Percentiles rank a stretch among this genome's conserved stretches.
Evolutionary conservation across 2,888 invertebrate genomes (phyloP).

Genomic region (Leptinotarsa haldemani): DNA sequence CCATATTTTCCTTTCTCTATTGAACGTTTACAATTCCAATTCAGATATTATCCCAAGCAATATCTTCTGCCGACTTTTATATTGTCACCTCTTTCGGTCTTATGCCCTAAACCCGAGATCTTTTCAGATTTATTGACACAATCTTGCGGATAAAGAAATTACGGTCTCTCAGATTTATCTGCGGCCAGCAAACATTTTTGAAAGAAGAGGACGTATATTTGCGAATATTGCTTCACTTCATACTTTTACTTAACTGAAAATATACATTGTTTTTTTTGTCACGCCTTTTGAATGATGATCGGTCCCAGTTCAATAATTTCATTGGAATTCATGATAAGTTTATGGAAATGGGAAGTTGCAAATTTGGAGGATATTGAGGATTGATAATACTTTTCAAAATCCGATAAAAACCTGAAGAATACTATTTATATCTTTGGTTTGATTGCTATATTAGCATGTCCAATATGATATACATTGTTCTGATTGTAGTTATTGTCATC

Average conservation of each 20-base stretch:
- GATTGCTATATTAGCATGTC: too few relatives aligned
- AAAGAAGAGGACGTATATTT: neutral
- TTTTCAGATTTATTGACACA: slow-evolving; percentile 42
- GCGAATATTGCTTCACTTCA: neutral
- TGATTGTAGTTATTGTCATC: too few relatives aligned
- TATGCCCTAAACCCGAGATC: slow-evolving; percentile 37
- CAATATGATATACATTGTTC: too few relatives aligned
- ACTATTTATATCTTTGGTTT: too few relatives aligned
- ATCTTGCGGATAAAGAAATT: slow-evolving; percentile 40
- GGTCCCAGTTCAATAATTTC: too few relatives aligned
- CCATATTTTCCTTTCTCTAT: slow-evolving; percentile 6
- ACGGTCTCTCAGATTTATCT: slow-evolving; percentile 26
- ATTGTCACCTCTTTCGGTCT: slow-evolving; percentile 35
- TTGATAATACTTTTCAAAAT: too few relatives aligned
- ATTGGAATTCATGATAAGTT: too few relatives aligned
- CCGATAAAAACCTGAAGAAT: too few relatives aligned
- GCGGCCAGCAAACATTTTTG: slow-evolving; percentile 11
- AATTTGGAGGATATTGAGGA: too few relatives aligned
- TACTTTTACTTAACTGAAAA: neutral
- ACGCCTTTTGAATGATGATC: too few relatives aligned
- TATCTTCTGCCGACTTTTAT: slow-evolving; percentile 38
- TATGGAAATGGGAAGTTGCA: too few relatives aligned
- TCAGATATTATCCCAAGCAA: slow-evolving; percentile 37
- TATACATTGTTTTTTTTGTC: neutral
- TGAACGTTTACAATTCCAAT: slow-evolving; percentile 28